Evolutionary conservation across 2,888 invertebrate genomes (phyloP).

Genomic region (Thalpophila matura): DNA sequence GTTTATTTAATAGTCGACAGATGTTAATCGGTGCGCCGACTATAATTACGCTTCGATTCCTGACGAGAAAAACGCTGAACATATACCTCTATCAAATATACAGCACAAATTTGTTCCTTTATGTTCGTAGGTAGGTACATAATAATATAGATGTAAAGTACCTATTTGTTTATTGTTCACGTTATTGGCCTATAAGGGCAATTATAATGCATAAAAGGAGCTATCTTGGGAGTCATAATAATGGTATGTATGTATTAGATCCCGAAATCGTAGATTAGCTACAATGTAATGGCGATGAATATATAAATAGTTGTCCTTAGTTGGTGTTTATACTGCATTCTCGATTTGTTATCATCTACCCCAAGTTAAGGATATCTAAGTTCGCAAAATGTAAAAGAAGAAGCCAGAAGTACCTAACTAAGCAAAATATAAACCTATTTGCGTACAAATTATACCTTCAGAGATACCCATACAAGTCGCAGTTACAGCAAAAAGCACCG

Average conservation of each 20-base stretch:
- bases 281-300: slow-evolving; percentile 8
- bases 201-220: slow-evolving; percentile 5
- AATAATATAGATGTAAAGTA: not conserved
- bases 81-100: slow-evolving; percentile 66
- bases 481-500: slow-evolving; percentile 35
- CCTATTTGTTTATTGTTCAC: not conserved
- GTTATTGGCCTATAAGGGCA: not conserved
- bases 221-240: slow-evolving; percentile 24
- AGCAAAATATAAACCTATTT: slow-evolving; percentile 38
- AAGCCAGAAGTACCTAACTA: not conserved
- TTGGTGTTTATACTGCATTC: not conserved
- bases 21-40: slow-evolving; percentile 88
- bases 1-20: slow-evolving; percentile 90
- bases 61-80: slow-evolving; percentile 87
- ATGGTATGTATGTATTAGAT: slow-evolving; percentile 16
- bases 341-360: not conserved
- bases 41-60: slow-evolving; percentile 88
- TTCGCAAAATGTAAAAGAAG: not conserved
- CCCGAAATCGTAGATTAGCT: slow-evolving; percentile 21
- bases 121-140: slow-evolving; percentile 2
- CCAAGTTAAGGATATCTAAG: not conserved
- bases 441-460: slow-evolving; percentile 41
- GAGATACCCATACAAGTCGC: slow-evolving; percentile 23
- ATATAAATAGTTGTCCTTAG: not conserved
- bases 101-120: slow-evolving; percentile 68